phyloP scores from a whole-genome alignment of 1,140 invertebrate genomes.

The Dreissena polymorpha region DNA sequence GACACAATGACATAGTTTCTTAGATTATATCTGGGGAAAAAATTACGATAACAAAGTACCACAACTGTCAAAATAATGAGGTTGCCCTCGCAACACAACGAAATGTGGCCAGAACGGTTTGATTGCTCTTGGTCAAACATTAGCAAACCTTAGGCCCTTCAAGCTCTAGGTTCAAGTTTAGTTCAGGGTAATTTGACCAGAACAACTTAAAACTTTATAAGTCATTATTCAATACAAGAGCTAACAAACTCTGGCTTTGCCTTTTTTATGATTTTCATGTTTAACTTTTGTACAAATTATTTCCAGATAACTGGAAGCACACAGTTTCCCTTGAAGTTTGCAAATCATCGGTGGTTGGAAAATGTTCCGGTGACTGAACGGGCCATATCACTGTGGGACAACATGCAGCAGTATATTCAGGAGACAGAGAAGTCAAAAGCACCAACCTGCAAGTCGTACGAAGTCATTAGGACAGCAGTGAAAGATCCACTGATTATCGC shows the following conservation, averaged over 20 bases:
- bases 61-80: too few species aligned
- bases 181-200: too few species aligned
- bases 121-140: too few species aligned
- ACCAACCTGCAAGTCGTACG: constrained; percentile 34
- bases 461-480: constrained; percentile 4
- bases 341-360: constrained; percentile 48
- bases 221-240: constrained; percentile 51
- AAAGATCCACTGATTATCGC: constrained; percentile 26
- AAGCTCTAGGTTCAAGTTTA: too few species aligned
- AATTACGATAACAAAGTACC: too few species aligned
- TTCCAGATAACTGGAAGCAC: constrained; percentile 51
- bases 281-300: not conserved
- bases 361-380: constrained; percentile 39
- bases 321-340: constrained; percentile 52
- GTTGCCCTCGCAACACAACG: too few species aligned
- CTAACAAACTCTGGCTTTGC: too few species aligned
- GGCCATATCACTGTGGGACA: constrained; percentile 31
- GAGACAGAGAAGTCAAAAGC: constrained; percentile 13
- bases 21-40: too few species aligned
- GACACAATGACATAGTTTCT: too few species aligned
- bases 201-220: not conserved
- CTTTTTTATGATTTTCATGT: too few species aligned
- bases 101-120: too few species aligned
- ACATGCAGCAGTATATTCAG: constrained; percentile 21
- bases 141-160: too few species aligned